A percentile compares a stretch with the other conserved stretches of the same genome.
Conservation (phyloP, 1,140 invertebrate genomes). For the Alviniconcha marisindica region DNA sequence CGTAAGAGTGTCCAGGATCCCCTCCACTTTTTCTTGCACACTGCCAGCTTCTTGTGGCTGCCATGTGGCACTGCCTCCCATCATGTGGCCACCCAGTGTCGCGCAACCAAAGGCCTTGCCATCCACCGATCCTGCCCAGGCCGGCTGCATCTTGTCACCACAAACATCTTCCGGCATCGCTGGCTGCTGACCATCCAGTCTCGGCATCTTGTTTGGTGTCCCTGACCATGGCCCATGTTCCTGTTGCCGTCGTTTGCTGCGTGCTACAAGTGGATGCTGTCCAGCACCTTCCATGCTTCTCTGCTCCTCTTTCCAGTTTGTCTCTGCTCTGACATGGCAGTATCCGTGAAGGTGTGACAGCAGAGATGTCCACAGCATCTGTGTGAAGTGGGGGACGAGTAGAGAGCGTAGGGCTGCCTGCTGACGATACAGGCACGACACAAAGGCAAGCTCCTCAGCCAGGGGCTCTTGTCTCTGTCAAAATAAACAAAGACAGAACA, state of each 20-base stretch:
- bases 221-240: not conserved
- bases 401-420: not conserved
- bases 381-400: not conserved
- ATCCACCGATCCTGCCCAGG: too few species aligned
- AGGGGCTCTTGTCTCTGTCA: too few species aligned
- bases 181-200: not conserved
- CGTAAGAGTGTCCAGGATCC: not conserved
- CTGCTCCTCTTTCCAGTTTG: not conserved
- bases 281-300: too few species aligned
- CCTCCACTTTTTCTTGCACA: not conserved
- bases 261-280: too few species aligned
- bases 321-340: not conserved
- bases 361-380: not conserved
- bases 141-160: not conserved
- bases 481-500: too few species aligned
- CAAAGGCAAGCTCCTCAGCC: too few species aligned
- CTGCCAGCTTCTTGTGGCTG: too few species aligned
- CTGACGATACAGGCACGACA: not conserved
- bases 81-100: not conserved
- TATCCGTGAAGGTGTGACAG: not conserved
- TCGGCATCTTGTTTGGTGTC: not conserved
- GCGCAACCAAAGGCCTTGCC: too few species aligned
- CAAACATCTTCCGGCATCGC: not conserved
- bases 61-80: too few species aligned
- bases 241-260: not conserved